Evolutionary conservation across 2,797 vertebrate species (phyloP).

Genomic region (Potorous gilbertii): DNA sequence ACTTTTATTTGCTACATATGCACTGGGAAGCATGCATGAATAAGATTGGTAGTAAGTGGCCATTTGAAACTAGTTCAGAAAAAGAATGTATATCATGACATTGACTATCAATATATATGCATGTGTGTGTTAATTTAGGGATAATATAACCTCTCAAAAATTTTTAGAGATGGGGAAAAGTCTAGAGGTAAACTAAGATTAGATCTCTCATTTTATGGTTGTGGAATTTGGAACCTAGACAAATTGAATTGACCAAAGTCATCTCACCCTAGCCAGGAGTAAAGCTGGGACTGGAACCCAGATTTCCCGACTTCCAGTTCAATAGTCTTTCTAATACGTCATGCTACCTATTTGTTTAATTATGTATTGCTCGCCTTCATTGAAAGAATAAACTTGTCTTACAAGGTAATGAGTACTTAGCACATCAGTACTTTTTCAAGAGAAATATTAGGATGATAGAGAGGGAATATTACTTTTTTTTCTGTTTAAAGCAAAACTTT

Average conservation of each 20-base stretch:
- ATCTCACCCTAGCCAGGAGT: neutral
- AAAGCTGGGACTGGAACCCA: neutral
- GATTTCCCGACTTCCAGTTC: neutral
- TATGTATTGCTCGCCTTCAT: neutral
- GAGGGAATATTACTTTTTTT: neutral
- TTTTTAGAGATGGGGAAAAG: neutral
- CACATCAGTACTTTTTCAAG: neutral
- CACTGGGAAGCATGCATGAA: neutral
- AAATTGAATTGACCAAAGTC: neutral
- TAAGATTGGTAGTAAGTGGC: neutral
- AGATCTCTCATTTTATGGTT: neutral
- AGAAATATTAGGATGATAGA: neutral
- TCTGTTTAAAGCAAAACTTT: neutral
- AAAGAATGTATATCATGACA: neutral
- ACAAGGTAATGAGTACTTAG: neutral
- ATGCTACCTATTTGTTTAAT: neutral
- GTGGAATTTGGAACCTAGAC: neutral
- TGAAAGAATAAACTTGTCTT: neutral
- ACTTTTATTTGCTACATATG: neutral
- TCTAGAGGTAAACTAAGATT: neutral
- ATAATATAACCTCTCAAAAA: neutral
- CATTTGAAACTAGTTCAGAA: neutral
- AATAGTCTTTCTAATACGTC: neutral
- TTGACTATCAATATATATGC: neutral
- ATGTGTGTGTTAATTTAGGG: neutral